Conservation (phyloP, 2,113 vertebrate species). For the Ovibos moschatus region DNA sequence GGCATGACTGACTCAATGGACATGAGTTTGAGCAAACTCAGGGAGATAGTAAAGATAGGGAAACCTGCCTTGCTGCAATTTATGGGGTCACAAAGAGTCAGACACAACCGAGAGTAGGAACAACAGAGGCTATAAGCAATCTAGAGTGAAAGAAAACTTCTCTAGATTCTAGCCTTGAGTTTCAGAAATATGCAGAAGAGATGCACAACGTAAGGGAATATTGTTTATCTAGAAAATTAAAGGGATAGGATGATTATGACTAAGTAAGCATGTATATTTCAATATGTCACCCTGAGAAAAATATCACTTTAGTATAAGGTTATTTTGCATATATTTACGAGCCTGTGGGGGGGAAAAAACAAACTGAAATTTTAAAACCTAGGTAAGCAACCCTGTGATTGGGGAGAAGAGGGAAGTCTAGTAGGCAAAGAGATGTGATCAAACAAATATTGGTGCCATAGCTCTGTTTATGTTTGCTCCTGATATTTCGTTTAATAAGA, state of each 20-base stretch:
- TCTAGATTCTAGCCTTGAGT: neutral
- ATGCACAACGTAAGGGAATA: neutral
- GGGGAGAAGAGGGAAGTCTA: neutral
- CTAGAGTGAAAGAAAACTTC: neutral
- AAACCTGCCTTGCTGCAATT: neutral
- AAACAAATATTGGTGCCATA: neutral
- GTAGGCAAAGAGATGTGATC: accelerated
- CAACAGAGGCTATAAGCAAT: neutral
- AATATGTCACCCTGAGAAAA: neutral
- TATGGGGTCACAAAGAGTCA: neutral
- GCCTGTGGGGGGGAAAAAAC: neutral
- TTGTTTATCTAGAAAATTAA: neutral
- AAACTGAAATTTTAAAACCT: neutral
- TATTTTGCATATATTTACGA: neutral
- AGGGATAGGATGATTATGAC: neutral
- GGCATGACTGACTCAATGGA: neutral
- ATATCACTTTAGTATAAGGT: neutral
- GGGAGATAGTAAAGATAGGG: neutral
- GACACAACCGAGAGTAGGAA: neutral
- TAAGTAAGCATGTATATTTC: neutral
- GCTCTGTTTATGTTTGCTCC: neutral
- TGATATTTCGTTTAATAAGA: neutral
- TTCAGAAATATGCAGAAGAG: neutral
- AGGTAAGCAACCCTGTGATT: neutral
- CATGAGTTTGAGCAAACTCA: neutral